Evolutionary conservation across 2,113 vertebrate genomes (phyloP), one percentile per base, ranked within the genome.

Genomic region (Marmota monax): DNA sequence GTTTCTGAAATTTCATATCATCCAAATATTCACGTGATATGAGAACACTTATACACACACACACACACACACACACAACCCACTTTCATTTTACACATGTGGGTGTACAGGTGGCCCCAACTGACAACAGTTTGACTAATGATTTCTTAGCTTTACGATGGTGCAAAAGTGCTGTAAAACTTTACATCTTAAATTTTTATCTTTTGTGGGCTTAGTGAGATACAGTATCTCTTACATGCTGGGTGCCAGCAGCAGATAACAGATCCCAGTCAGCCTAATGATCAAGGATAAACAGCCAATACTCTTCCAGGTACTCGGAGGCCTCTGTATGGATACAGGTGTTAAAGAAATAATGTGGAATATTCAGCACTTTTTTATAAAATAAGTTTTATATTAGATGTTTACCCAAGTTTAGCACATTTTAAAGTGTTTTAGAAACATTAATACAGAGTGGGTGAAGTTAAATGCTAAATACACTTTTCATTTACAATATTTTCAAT

Each of bases 1-100:
- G 58, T 51, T 1, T 51, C 39, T 91, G 45, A 91, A 87, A 78
- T 58, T 72, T 90, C 27, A 84, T 79, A 84, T 51, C 37, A 74
- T 74, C 18, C 14, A 39, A 72, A 78, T 67, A 65, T 7, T 25
- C 61, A 72, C 3, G 6, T 8, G 61, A 42, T 22, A 85, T 8
- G 20, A 4, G 56, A 20, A 58, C 13, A 7, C 56, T 58, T 20
- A 22, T 7, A 58, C 7, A 79, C 13, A 56, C 12, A 32, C 9
- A 48, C 23, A 76, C 39, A 37, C 5, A 42, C 13, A 45, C 1
- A 18, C 42, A 45, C 42, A 45, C 42, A 45, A 14, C 7, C 73
- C 0, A 58, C 10, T 16, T 3, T 73, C 37, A 48, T 29, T n/a
- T 3, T 39, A 48, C 9, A 5, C 12, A 20, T 32, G 2, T 32